Evolutionary conservation across 2,113 vertebrate species (phyloP).

Genomic region (Anguilla japonica): DNA sequence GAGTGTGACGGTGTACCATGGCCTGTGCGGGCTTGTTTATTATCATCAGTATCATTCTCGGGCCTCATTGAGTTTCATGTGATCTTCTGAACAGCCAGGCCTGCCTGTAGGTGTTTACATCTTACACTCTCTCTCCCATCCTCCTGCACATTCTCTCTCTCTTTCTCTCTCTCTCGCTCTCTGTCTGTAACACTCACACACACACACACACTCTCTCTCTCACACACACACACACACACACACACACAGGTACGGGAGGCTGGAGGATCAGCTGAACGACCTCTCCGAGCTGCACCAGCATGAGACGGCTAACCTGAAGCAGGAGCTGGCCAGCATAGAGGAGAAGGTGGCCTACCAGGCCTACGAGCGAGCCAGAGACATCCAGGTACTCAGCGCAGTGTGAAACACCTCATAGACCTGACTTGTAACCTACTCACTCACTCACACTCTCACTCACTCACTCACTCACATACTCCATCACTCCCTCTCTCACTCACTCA

Average conservation of each 20-base stretch:
- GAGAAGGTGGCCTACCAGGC: constrained; percentile 98
- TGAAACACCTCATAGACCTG: background rate
- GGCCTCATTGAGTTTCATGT: background rate
- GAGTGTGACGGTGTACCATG: background rate
- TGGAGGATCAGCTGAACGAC: constrained; percentile 96
- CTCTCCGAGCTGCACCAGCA: constrained; percentile 95
- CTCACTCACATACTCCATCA: too few relatives aligned
- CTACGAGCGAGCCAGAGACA: constrained; percentile 86
- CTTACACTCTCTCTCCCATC: too few relatives aligned
- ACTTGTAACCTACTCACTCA: background rate
- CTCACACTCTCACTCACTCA: too few relatives aligned
- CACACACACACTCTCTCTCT: too few relatives aligned
- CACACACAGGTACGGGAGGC: constrained; percentile 80
- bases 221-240: too few relatives aligned
- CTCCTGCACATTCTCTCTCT: too few relatives aligned
- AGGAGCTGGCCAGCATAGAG: constrained; percentile 94
- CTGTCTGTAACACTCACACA: constrained; percentile 36
- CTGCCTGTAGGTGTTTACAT: background rate
- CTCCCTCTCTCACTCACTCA: too few relatives aligned
- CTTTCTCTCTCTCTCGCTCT: background rate
- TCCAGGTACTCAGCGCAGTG: constrained; percentile 75
- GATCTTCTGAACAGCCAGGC: too few relatives aligned
- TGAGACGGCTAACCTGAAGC: constrained; percentile 91
- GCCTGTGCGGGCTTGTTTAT: background rate
- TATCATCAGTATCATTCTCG: background rate